Evolutionary conservation across 1,140 invertebrate species (phyloP), one percentile per base, ranked within the genome.

Genomic region (Parapsyche elsis): DNA sequence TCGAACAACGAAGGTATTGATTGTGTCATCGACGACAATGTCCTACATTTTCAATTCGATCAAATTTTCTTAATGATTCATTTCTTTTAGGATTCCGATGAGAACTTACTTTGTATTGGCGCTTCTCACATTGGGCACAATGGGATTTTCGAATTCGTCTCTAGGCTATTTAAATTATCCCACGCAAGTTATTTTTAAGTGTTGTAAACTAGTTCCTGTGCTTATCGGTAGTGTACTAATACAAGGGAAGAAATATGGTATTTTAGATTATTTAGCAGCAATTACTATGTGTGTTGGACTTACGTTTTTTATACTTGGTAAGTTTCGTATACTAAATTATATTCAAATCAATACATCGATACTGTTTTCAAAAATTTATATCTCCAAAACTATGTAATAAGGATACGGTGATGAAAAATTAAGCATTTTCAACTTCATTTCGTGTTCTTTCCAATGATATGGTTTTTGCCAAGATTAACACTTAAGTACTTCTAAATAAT

Each of bases 111-210:
- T 92, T 61, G 84, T 97, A 46, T 87, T 98, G 70, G 96, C 96
- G 53, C 90, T 96, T 38, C 87, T 98, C 24, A 98, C 97, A 0
- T 90, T 99, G 5, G 96, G 95, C 0, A 99, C 97, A 10, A 99
- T 99, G 96, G 96, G 96, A 0, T 92, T 99, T 84, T 98, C 97
- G 1, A 99, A 99, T 89, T 93, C 96, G 10, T 97, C 97, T 5
- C 89, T 99, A n/a, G 96, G 95, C 57, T 98, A 98, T 87, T 88
- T 99, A 0, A 99, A 99, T 88, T 99, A 98, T 88, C 97, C 98
- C 19, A 97, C 96, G 0, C 91, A 95, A 88, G 92, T 97, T n/a
- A 97, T 97, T 84, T 97, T 97, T 86, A 97, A 97, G 88, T 98
- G 97, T 86, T 99, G 98, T 86, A 99, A 99, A 89, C 90, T 99